Conservation (phyloP, 2,797 vertebrate species). For the Petrocephalus schoutedeni region DNA sequence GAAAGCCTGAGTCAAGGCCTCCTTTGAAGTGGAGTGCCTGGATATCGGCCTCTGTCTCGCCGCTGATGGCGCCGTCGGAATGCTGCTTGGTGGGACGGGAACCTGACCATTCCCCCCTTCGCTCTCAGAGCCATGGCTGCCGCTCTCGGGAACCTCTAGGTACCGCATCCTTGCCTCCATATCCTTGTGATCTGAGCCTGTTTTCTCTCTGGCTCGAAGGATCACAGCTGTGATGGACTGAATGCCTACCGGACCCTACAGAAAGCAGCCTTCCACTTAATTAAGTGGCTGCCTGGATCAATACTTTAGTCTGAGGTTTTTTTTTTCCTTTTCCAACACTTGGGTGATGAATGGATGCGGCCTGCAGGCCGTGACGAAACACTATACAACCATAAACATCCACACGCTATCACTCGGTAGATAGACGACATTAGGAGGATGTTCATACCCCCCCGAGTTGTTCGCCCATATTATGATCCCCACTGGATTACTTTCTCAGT, state of each 20-base stretch:
- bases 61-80: neutral
- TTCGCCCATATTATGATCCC: neutral
- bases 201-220: neutral
- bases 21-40: neutral
- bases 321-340: neutral
- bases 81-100: neutral
- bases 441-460: neutral
- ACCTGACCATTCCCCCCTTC: neutral
- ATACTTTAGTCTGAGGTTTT: slow-evolving; percentile 20
- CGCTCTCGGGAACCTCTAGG: no score
- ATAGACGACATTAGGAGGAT: neutral
- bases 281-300: slow-evolving; percentile 22
- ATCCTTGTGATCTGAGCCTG: neutral
- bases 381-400: neutral
- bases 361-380: neutral
- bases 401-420: neutral
- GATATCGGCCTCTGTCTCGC: neutral
- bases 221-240: neutral
- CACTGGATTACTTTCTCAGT: neutral
- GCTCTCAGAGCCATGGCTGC: neutral
- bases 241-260: neutral
- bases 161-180: neutral
- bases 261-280: slow-evolving; percentile 6
- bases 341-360: neutral
- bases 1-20: neutral